Evolutionary conservation across 2,888 invertebrate species (phyloP), one percentile per base, ranked within the genome.

Genomic region (Pristionchus mayeri): DNA sequence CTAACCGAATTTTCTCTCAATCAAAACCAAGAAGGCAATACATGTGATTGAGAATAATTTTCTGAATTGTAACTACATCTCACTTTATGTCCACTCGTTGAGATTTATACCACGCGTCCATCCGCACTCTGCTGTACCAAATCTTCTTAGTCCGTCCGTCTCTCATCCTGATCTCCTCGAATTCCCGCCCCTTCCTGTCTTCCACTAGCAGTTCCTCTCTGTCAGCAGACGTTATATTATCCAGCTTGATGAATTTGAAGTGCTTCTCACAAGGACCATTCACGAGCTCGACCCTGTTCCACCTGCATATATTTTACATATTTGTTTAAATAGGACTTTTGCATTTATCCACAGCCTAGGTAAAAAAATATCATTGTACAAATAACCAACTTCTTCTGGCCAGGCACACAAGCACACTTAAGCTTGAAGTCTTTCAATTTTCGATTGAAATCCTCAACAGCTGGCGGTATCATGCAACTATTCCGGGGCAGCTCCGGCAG

Each of bases 91-190:
- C 21, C 4, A n/a, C 21, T 57, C 81, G 60, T 44, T 60, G 27
- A n/a, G 27, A 40, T 18, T n/a, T 27, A 48, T 81, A 81, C 81
- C 81, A 81, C n/a, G n/a, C n/a, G n/a, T n/a, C n/a, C n/a, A n/a
- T n/a, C n/a, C n/a, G n/a, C n/a, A n/a, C n/a, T n/a, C n/a, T n/a
- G n/a, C n/a, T n/a, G n/a, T n/a, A n/a, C n/a, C n/a, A n/a, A n/a
- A n/a, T n/a, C n/a, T n/a, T n/a, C n/a, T n/a, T n/a, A n/a, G n/a
- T n/a, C n/a, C n/a, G n/a, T 52, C 67, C 37, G 1, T 21, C n/a
- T n/a, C 27, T n/a, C n/a, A n/a, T n/a, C n/a, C n/a, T n/a, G n/a
- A n/a, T n/a, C 2, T 37, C n/a, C 21, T 37, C n/a, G 18, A 37
- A 37, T 21, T 54, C n/a, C 67, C 37, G n/a, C 4, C n/a, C 13